A percentile compares a stretch with the other conserved stretches of the same genome.
phyloP scores from a whole-genome alignment of 2,888 invertebrate genomes.

The Drepanosiphum platanoidis region DNA sequence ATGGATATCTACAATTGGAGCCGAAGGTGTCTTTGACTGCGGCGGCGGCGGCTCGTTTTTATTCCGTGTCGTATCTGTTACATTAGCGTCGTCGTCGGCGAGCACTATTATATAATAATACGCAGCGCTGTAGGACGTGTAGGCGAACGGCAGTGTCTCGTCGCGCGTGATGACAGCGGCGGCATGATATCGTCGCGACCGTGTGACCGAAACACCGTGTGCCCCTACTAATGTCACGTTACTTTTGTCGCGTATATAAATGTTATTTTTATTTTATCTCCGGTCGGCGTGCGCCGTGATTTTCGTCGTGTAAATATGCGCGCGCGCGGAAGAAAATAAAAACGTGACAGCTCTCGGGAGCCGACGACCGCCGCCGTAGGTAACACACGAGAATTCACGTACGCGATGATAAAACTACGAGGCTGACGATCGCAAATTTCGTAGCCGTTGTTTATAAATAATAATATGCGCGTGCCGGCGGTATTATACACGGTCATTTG shows the following conservation, averaged over 20 bases:
- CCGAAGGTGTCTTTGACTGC: slow-evolving; percentile 58
- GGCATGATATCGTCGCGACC: slow-evolving; percentile 12
- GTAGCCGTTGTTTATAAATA: neutral
- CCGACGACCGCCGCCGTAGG: neutral
- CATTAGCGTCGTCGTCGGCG: neutral
- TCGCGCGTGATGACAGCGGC: neutral
- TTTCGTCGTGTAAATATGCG: neutral
- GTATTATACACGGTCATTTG: too few species aligned
- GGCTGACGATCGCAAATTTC: neutral
- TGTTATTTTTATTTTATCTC: slow-evolving; percentile 16
- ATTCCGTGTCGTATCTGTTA: slow-evolving; percentile 12
- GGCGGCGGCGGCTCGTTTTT: slow-evolving; percentile 12
- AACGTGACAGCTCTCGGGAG: slow-evolving; percentile 14
- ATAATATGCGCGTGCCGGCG: neutral
- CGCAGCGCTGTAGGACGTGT: neutral
- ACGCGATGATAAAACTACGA: too few species aligned
- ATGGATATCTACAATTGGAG: slow-evolving; percentile 52
- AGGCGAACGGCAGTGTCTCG: neutral
- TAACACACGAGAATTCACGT: neutral
- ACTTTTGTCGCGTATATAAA: neutral
- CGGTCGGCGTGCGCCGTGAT: neutral
- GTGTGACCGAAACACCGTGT: slow-evolving; percentile 42
- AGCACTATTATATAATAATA: slow-evolving; percentile 3
- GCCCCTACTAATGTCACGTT: neutral
- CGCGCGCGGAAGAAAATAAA: neutral